Evolutionary conservation across 2,113 vertebrate species (phyloP).

Genomic region (Saguinus imperator): DNA sequence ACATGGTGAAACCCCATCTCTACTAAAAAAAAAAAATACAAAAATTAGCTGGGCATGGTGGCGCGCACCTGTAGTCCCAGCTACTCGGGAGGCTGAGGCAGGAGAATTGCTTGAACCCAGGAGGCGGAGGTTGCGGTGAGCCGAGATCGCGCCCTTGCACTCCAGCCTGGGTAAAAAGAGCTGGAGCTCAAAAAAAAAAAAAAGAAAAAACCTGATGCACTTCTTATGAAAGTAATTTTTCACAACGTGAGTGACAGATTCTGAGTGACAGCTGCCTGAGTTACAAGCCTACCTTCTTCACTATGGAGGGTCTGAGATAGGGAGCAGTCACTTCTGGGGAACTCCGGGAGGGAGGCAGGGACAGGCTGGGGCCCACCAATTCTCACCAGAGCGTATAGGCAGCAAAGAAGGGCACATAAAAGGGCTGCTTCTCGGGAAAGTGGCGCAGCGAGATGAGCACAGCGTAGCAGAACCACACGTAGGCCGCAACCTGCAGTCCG

Average conservation of each 20-base stretch:
- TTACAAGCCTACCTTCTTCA: not conserved
- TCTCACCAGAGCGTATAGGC: slow-evolving; percentile 95
- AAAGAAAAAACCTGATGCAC: not conserved
- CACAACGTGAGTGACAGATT: not conserved
- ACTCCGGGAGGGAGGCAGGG: not conserved
- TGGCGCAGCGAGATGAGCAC: slow-evolving; percentile 93
- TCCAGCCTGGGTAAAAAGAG: too few species aligned
- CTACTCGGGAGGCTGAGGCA: too few species aligned
- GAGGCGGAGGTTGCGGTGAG: too few species aligned
- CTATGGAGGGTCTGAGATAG: not conserved
- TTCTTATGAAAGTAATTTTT: not conserved
- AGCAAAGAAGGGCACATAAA: slow-evolving; percentile 94
- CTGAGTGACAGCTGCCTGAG: not conserved
- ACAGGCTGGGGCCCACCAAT: not conserved
- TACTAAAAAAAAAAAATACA: too few species aligned
- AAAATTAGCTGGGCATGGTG: too few species aligned
- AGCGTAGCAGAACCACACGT: slow-evolving; percentile 95
- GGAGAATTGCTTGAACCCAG: too few species aligned
- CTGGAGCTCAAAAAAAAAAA: too few species aligned
- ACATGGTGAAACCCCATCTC: too few species aligned
- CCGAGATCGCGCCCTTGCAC: too few species aligned
- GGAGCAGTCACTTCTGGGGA: not conserved
- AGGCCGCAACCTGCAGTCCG: slow-evolving; percentile 92
- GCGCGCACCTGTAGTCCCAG: too few species aligned
- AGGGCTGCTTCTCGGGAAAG: slow-evolving; percentile 93